Percentiles rank a stretch among this genome's conserved stretches.
Conservation (phyloP, 2,797 vertebrate species). For the Mustela erminea region DNA sequence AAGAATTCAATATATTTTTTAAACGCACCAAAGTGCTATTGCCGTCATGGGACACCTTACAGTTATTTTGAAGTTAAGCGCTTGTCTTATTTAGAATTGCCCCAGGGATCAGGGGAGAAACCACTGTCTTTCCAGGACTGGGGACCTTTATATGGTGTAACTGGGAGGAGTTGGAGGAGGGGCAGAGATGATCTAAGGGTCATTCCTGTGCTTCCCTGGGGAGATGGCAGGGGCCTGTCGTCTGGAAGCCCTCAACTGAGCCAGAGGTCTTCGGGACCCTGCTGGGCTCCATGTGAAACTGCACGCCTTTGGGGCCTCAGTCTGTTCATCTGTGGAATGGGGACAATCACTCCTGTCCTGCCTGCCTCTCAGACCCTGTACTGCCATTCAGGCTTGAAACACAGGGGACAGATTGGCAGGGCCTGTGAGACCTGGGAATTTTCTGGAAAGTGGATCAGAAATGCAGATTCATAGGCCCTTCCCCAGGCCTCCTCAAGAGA, state of each 20-base stretch:
- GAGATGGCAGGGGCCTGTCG: background rate
- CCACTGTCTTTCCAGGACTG: background rate
- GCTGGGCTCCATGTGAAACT: background rate
- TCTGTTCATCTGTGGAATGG: background rate
- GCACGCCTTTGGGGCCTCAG: background rate
- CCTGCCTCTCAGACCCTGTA: background rate
- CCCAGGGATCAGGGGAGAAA: background rate
- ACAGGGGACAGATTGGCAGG: background rate
- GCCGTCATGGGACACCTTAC: background rate
- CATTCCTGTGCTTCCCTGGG: background rate
- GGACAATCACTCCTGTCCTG: background rate
- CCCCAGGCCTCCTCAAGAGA: background rate
- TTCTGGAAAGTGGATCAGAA: background rate
- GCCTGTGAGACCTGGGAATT: background rate
- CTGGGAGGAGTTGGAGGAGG: background rate
- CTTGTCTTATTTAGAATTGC: constrained; percentile 1
- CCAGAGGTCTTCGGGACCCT: too few species aligned
- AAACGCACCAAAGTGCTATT: background rate
- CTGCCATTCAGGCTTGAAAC: background rate
- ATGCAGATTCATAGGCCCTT: background rate
- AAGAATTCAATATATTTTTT: background rate
- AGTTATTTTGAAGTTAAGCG: background rate
- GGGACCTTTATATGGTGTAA: background rate
- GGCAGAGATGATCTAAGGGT: background rate
- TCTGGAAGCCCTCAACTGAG: background rate